Base-by-base conservation (phyloP, 2,888 invertebrate species). In the Ectemnius continuus region DNA sequence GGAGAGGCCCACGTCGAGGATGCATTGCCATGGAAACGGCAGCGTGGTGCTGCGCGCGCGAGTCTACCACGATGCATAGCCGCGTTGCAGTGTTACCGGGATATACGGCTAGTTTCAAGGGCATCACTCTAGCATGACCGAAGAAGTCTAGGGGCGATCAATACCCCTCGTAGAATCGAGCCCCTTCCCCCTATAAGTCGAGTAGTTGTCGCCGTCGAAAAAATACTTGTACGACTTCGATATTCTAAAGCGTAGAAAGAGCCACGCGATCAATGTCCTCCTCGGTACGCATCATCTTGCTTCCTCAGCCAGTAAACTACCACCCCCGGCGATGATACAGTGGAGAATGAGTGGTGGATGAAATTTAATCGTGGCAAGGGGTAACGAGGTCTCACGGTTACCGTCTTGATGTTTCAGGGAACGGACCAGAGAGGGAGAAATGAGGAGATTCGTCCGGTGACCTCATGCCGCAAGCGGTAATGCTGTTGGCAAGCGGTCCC, bases 401-500 rank as follows among this genome's bases (percentile, higher is more conserved):
- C 20, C 28, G 36, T n/a, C 26, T 56, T 36, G 36, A 63, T 68
- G 67, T 71, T 83, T 81, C 67, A 83, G 81, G 45, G 71, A 71
- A 61, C 62, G 61, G 28, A 75, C 72, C 77, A 73, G 75, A 80
- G 72, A 76, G 76, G 72, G 65, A 76, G 75, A 72, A 76, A 84
- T 83, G 84, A 81, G 76, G 82, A 81, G 81, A 80, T 80, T 80
- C 76, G 73, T 73, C 79, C 84, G 85, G 85, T 86, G 82, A 84
- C 79, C 80, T 79, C 75, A 76, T 84, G 80, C 78, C 81, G 84
- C 78, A 71, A 62, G 77, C 76, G 82, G 86, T 87, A 83, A 91
- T 91, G 91, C 86, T 90, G 82, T 79, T 90, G 85, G 87, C 89
- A 79, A 88, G 85, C 79, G 87, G 87, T 81, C 79, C 85, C 74